Evolutionary conservation across 2,888 invertebrate species (phyloP), one percentile per base, ranked within the genome.

Genomic region (Nineta flava): DNA sequence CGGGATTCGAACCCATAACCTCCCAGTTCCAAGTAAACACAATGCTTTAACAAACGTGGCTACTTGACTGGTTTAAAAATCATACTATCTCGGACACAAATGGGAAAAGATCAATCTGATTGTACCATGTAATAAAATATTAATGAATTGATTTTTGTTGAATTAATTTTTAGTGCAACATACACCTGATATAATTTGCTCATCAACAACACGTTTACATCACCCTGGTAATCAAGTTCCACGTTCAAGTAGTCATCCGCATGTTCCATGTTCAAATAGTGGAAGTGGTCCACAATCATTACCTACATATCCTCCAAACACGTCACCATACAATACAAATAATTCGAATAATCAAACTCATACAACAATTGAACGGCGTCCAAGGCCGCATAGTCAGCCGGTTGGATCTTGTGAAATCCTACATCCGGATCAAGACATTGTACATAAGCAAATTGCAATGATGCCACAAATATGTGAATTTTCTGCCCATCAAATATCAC

Each of bases 381-480:
- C 64, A 53, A 59, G 68, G 51, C 69, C 70, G 21, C 60, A 68
- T 2, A 70, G 70, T 58, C 70, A 70, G 53, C 70, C 70, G 12
- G 63, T 68, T 41, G 61, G 64, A 41, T 59, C 66, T 45, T 61
- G 60, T 50, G 60, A 61, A 52, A 59, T 61, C 47, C 58, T 61
- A 48, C 61, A 55, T 46, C 53, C 64, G 21, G 64, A 65, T 53
- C 58, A 57, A 51, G 56, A 64, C 46, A 65, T 63, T 45, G 45
- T 38, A 10, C 38, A 49, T 45, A 44, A 35, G 12, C 49, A 49
- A 19, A 48, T 48, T 15, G 42, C 16, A 32, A 34, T 38, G 44
- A 62, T 71, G 58, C 72, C 71, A 9, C 69, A 71, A 62, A 72
- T 72, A 55, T 72, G 70, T 3, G 72, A 73, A 61, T 72, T 72